phyloP scores from a whole-genome alignment of 2,113 vertebrate genomes.

The Saguinus imperator region DNA sequence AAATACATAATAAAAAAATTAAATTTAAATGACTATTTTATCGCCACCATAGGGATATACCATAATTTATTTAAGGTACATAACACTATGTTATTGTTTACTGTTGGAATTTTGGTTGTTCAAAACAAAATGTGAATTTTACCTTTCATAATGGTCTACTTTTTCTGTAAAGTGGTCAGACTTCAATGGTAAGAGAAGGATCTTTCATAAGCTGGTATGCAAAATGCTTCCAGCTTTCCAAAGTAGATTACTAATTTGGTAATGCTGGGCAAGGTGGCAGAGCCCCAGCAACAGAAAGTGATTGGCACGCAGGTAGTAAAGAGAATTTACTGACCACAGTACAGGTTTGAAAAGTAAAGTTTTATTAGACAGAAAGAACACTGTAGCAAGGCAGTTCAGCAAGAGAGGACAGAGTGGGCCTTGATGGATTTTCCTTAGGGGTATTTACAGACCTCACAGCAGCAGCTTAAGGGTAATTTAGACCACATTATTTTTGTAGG shows the following conservation, averaged over 20 bases:
- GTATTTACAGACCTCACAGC: too few relatives aligned
- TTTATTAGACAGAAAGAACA: too few relatives aligned
- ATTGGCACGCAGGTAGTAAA: too few relatives aligned
- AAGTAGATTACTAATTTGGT: neutral
- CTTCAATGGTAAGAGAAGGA: neutral
- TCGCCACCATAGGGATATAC: neutral
- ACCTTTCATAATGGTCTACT: neutral
- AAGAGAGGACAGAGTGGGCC: too few relatives aligned
- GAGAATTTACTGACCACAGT: too few relatives aligned
- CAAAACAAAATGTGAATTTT: neutral
- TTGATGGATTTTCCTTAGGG: too few relatives aligned
- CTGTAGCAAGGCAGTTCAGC: too few relatives aligned
- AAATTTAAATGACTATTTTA: constrained; percentile 10
- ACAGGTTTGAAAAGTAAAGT: too few relatives aligned
- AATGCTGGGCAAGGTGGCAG: too few relatives aligned
- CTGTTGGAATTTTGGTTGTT: neutral
- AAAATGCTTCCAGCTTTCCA: neutral
- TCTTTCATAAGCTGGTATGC: neutral
- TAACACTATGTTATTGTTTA: neutral
- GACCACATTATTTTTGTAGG: too few relatives aligned
- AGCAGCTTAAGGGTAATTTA: too few relatives aligned
- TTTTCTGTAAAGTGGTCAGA: neutral
- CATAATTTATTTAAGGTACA: constrained; percentile 13
- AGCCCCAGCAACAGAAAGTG: too few relatives aligned
- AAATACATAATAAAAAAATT: neutral